These are phyloP conservation scores for Cordilura impudica DNA, from an alignment of 2,888 invertebrate genomes.

Conservation along the genomic window DNA sequence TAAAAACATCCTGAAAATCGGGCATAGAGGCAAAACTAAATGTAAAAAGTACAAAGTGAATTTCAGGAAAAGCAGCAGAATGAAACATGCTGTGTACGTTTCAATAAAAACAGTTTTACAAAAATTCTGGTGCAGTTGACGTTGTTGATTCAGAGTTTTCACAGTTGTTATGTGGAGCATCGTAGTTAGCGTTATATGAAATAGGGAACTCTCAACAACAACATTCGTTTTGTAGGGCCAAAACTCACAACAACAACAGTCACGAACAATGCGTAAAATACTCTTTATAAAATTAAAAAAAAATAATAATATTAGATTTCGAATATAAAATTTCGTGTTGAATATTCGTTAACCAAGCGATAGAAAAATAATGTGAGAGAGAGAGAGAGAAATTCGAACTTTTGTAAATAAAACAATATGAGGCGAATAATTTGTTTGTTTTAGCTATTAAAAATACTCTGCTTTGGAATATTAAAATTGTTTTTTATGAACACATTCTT, in stretches of 20 bases:
- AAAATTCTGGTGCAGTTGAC: constrained; percentile 47
- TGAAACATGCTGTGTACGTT: constrained; percentile 27
- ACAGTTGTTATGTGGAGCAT: not conserved
- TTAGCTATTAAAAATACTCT: too few relatives aligned
- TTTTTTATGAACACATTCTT: too few relatives aligned
- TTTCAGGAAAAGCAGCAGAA: constrained; percentile 47
- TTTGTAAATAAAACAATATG: too few relatives aligned
- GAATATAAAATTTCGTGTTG: too few relatives aligned
- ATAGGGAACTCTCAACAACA: not conserved
- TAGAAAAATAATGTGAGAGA: too few relatives aligned
- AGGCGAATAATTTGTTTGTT: too few relatives aligned
- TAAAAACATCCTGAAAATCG: constrained; percentile 47
- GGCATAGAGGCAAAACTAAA: constrained; percentile 37
- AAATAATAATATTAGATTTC: too few relatives aligned
- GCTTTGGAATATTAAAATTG: too few relatives aligned
- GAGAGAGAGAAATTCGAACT: too few relatives aligned
- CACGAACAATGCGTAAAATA: not conserved
- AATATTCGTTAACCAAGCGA: too few relatives aligned
- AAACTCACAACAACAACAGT: not conserved
- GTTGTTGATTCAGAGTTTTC: constrained; percentile 2
- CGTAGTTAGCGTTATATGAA: not conserved
- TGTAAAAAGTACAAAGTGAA: constrained; percentile 43
- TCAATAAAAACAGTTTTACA: constrained; percentile 26
- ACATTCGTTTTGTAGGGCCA: not conserved
- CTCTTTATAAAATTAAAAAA: too few relatives aligned